Percentiles rank a stretch among this genome's conserved stretches.
Evolutionary conservation across 2,113 vertebrate species (phyloP).

Genomic region (Orthonyx spaldingii): DNA sequence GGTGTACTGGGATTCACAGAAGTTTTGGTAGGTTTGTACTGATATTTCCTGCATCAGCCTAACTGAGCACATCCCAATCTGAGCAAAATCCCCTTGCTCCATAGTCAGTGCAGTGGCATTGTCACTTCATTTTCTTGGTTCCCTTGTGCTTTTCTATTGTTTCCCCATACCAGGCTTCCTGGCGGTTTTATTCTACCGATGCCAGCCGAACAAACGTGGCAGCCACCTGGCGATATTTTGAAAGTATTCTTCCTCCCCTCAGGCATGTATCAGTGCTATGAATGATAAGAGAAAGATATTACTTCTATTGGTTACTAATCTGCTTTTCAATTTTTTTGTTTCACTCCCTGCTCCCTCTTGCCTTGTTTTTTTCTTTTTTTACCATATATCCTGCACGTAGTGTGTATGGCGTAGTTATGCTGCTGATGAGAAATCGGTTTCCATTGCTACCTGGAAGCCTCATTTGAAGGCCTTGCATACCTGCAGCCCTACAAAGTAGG

Average conservation of each 20-base stretch:
- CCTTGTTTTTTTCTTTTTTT: constrained; percentile 65
- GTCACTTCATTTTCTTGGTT: constrained; percentile 66
- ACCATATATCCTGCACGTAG: constrained; percentile 84
- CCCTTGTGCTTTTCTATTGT: constrained; percentile 67
- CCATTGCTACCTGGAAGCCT: constrained; percentile 99
- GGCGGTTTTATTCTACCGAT: constrained; percentile 82
- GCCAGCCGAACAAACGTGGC: constrained; percentile 74
- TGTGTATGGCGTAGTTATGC: constrained; percentile 99
- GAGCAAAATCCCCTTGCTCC: background rate
- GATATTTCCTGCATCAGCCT: background rate
- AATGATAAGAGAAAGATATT: constrained; percentile 65
- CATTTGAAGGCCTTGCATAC: constrained; percentile 99
- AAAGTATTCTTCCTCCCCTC: constrained; percentile 78
- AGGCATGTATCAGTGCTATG: constrained; percentile 83
- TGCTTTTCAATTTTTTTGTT: constrained; percentile 74
- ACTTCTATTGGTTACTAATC: constrained; percentile 80
- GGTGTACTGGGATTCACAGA: background rate
- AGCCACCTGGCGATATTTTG: constrained; percentile 80
- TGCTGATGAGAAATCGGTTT: constrained; percentile 99
- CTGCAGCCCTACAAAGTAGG: constrained; percentile 99
- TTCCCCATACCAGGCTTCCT: constrained; percentile 78
- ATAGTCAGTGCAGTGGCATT: background rate
- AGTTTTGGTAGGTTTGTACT: background rate
- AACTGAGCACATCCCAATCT: background rate
- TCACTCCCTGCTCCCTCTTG: constrained; percentile 71